phyloP scores from a whole-genome alignment of 2,797 vertebrate genomes.

The Micropoecilia bifurca region DNA sequence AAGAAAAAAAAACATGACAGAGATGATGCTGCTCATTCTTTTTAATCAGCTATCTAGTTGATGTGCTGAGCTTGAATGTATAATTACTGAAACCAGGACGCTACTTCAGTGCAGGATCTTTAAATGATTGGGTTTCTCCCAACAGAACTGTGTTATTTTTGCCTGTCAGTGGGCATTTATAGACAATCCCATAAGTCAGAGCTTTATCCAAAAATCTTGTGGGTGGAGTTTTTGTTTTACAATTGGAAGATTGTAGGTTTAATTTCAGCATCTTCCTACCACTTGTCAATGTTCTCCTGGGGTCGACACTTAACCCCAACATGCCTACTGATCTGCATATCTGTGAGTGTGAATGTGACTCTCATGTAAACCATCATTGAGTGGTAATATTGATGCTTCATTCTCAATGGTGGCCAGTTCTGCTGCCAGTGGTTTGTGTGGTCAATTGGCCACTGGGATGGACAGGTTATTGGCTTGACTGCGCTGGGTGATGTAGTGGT shows the following conservation, averaged over 20 bases:
- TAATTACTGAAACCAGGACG: conserved; percentile 47
- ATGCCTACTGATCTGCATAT: not conserved
- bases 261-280: not conserved
- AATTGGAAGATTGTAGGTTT: not conserved
- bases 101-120: conserved; percentile 13
- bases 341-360: not conserved
- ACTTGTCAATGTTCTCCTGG: not conserved
- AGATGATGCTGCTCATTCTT: not conserved
- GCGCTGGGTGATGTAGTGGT: not conserved
- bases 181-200: conserved; percentile 71
- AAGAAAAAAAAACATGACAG: not conserved
- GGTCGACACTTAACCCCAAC: not conserved
- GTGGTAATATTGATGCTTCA: not conserved
- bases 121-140: conserved; percentile 40
- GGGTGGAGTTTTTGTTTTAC: not conserved
- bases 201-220: conserved; percentile 46
- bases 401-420: not conserved
- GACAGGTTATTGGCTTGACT: not conserved
- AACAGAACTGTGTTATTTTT: conserved; percentile 49
- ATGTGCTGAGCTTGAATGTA: not conserved
- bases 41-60: not conserved
- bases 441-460: not conserved
- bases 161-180: conserved; percentile 57
- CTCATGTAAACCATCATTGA: no score
- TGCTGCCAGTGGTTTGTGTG: not conserved